Evolutionary conservation across 2,797 vertebrate genomes (phyloP), one percentile per base, ranked within the genome.

Genomic region (Coluber constrictor): DNA sequence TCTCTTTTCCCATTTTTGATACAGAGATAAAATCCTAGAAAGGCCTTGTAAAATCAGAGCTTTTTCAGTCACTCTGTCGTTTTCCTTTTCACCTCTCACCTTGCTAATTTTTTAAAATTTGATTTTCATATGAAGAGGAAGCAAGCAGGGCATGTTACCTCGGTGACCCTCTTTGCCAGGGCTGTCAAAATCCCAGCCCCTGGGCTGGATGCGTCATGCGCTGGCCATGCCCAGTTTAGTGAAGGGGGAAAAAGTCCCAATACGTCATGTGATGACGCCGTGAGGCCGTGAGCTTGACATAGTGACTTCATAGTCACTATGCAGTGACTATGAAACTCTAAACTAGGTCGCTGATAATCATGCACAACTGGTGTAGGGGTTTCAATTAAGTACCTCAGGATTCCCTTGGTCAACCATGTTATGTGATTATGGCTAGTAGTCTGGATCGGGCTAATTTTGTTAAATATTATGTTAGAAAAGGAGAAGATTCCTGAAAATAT

Each of bases 401-500:
- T 47, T 83, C 37, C 37, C 37, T 83, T 83, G 74, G 74, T 47
- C 37, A 47, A 83, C 9, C 74, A 47, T 47, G 32, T 79, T 43
- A 37, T 11, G 37, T 47, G 18, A 23, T 43, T 23, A 25, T 83
- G 20, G 37, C 23, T 47, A 47, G 47, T 23, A 47, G 20, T 83
- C 74, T 83, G 37, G 43, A 25, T 83, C 47, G 10, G 74, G 25
- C 23, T 23, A 47, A 83, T 83, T 25, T 47, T 47, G 20, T 47
- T 47, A 83, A 83, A 83, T 47, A 18, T 32, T 74, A 92, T 93
- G 94, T 90, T 91, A 91, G 87, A 93, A 94, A 96, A 96, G 96
- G 94, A 96, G 96, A 74, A 97, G 94, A 70, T 95, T 96, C 91
- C 90, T 47, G 96, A 97, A 97, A 97, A 95, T 91, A 93, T 94